Evolutionary conservation across 2,888 invertebrate genomes (phyloP).

Genomic region (Drosophila paucipuncta): DNA sequence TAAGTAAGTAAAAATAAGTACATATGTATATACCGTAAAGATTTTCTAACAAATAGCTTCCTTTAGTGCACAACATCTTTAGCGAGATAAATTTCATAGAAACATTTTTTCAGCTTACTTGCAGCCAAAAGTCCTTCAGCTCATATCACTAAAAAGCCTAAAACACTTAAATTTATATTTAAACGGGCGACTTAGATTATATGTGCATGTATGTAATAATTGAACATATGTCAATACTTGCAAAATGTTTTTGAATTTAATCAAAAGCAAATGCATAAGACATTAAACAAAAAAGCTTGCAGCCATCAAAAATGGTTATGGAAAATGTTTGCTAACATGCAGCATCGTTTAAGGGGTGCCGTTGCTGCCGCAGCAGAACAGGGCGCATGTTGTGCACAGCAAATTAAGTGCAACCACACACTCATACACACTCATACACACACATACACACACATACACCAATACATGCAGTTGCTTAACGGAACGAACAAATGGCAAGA

Average conservation of each 20-base stretch:
- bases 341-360: slow-evolving; percentile 21
- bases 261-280: background rate
- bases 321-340: slow-evolving; percentile 17
- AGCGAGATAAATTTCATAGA: background rate
- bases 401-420: slow-evolving; percentile 65
- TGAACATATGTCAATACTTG: background rate
- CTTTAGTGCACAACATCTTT: background rate
- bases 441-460: slow-evolving; percentile 5
- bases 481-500: slow-evolving; percentile 69
- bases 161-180: background rate
- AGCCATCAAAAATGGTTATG: slow-evolving; percentile 18
- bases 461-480: slow-evolving; percentile 34
- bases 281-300: background rate
- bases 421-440: slow-evolving; percentile 10
- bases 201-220: background rate
- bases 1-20: background rate
- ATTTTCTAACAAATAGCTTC: background rate
- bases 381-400: slow-evolving; percentile 46
- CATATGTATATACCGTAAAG: no score
- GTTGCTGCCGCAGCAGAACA: slow-evolving; percentile 25
- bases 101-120: background rate
- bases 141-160: background rate
- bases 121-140: background rate
- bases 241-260: background rate
- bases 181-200: background rate